phyloP scores from a whole-genome alignment of 2,888 invertebrate species.

The Ophraella communa region DNA sequence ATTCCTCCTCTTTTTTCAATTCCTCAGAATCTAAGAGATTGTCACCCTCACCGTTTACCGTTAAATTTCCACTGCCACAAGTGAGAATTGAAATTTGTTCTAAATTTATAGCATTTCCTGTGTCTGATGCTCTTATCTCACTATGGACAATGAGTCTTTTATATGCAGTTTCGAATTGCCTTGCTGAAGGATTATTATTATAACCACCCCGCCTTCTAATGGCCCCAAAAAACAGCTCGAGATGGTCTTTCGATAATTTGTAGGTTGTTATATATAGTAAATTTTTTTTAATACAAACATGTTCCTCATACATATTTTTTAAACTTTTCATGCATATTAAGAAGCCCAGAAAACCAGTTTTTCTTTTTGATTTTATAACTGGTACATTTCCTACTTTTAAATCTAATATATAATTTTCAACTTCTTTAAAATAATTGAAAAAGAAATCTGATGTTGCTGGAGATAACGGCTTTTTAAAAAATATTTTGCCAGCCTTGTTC shows the following conservation, averaged over 20 bases:
- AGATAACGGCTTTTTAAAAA: constrained; percentile 10
- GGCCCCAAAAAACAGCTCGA: not conserved
- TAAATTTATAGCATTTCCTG: constrained; percentile 2
- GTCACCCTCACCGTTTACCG: not conserved
- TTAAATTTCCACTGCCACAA: not conserved
- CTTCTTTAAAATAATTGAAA: constrained; percentile 14
- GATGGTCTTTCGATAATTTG: not conserved
- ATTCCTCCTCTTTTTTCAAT: not conserved
- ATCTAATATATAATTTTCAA: constrained; percentile 27
- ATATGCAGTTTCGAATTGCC: constrained; percentile 30
- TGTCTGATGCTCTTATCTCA: constrained; percentile 22
- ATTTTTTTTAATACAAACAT: not conserved
- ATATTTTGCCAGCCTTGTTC: constrained; percentile 12
- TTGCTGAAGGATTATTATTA: constrained; percentile 31
- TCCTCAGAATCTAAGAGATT: not conserved
- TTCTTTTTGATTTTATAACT: constrained; percentile 5
- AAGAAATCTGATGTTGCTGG: constrained; percentile 5
- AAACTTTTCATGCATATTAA: not conserved
- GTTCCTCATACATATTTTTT: not conserved
- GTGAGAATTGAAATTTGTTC: not conserved
- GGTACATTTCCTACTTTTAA: constrained; percentile 18
- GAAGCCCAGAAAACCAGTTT: not conserved
- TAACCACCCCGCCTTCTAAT: no score
- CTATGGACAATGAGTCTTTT: constrained; percentile 34
- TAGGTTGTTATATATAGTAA: not conserved